Base-by-base conservation (phyloP, 2,797 vertebrate genomes). In the Danio tinwini region DNA sequence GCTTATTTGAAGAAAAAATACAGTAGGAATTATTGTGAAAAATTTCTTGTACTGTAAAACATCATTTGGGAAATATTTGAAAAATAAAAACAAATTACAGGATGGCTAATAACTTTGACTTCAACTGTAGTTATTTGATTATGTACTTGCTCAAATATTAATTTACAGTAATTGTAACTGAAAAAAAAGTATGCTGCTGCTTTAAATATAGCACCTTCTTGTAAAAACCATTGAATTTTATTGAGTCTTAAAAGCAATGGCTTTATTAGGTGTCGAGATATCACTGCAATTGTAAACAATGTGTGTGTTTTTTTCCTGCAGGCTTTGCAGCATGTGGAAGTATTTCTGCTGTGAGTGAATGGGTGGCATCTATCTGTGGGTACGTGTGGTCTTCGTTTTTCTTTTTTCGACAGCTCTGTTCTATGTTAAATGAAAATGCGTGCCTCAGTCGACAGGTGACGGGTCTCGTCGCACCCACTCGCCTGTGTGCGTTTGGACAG, bases 401-500 rank as follows among this genome's bases (percentile, higher is more conserved):
- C 7, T 65, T 65, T 14, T 64, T 61, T 16, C 13, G 21, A 78
- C 81, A 78, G 55, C 53, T 74, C 39, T 49, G 17, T 42, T 82
- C 13, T 3, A 42, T 21, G 42, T 63, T 72, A 71, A 58, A 76
- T 58, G 7, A 82, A 77, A 82, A 77, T 67, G 56, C 52, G 70
- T 9, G 17, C 70, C 14, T 50, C 50, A 77, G 67, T 49, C 52
- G 56, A 58, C 83, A 76, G 65, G 80, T 82, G 53, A 72, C 19
- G n/a, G 39, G n/a, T 61, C 50, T 49, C 19, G 12, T 75, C 72
- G 78, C 67, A 3, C 49, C 59, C 72, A 77, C 74, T 37, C 17
- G 40, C 58, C 69, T 82, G 55, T 75, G 61, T 63, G 50, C 45
- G 75, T 63, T 76, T 64, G 47, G 53, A 76, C 61, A 68, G 77